These are phyloP conservation scores for Mycalesis mineus DNA, from an alignment of 2,888 invertebrate genomes.

Conservation along the genomic window DNA sequence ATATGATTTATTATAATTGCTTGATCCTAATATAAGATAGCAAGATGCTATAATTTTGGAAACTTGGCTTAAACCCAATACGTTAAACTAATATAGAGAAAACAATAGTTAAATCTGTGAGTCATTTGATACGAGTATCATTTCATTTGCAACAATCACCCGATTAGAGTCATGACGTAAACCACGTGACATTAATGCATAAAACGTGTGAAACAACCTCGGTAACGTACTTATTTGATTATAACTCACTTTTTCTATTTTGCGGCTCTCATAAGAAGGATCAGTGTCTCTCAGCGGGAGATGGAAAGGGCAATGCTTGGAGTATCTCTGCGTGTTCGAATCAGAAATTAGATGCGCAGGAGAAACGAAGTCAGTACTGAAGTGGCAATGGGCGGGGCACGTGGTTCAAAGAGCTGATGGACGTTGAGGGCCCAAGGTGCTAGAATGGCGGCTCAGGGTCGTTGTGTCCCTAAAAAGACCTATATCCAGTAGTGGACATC, in stretches of 20 bases:
- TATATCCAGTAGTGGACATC: no score
- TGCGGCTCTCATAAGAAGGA: not conserved
- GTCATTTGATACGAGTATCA: not conserved
- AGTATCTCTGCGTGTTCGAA: no score
- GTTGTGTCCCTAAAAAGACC: no score
- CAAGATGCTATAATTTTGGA: not conserved
- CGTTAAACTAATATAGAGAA: not conserved
- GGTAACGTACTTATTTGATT: no score
- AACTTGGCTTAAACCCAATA: not conserved
- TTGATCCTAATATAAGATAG: not conserved
- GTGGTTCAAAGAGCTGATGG: no score
- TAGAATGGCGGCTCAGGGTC: no score
- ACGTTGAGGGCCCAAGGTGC: no score
- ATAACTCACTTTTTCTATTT: conserved; percentile 8
- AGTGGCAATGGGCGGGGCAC: no score
- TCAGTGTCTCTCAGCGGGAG: not conserved
- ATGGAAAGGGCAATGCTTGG: no score
- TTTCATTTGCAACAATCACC: not conserved
- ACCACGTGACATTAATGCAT: conserved; percentile 10
- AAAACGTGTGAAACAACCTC: conserved; percentile 7
- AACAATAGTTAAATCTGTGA: not conserved
- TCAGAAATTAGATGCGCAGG: no score
- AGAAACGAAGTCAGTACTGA: no score
- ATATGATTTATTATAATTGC: not conserved
- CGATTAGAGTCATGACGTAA: no score